These are phyloP conservation scores for Stenoptilia bipunctidactyla DNA, from an alignment of 2,888 invertebrate species.

Conservation along the genomic window DNA sequence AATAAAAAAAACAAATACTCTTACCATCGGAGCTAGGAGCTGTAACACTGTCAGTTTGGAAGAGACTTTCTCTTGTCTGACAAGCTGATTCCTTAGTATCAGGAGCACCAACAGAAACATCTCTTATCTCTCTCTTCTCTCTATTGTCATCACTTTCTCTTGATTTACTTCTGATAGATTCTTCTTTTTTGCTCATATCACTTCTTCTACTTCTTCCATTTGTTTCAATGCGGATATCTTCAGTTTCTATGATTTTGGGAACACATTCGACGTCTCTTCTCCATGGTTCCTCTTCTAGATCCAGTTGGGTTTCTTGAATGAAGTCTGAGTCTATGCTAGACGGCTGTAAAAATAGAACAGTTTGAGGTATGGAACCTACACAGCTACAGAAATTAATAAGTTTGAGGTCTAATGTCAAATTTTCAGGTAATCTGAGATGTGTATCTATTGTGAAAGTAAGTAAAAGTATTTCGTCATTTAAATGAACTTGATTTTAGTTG, in stretches of 20 bases:
- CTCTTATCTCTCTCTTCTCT: slow-evolving; percentile 46
- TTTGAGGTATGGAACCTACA: too few species aligned
- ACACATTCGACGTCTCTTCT: slow-evolving; percentile 35
- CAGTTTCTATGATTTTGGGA: slow-evolving; percentile 26
- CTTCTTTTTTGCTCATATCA: slow-evolving; percentile 47
- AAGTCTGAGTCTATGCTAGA: slow-evolving; percentile 57
- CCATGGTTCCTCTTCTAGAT: slow-evolving; percentile 50
- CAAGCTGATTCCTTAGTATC: slow-evolving; percentile 71
- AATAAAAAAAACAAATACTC: slow-evolving; percentile 7
- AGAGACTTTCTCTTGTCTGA: slow-evolving; percentile 86
- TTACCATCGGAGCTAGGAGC: slow-evolving; percentile 55
- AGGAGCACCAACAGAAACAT: slow-evolving; percentile 55
- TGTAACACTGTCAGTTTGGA: slow-evolving; percentile 54
- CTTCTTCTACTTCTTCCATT: slow-evolving; percentile 45
- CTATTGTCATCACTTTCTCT: slow-evolving; percentile 28
- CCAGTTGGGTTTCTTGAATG: slow-evolving; percentile 48
- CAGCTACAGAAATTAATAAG: too few species aligned
- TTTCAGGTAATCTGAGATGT: too few species aligned
- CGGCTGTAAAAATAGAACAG: slow-evolving; percentile 30
- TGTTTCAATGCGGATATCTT: slow-evolving; percentile 41
- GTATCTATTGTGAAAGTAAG: too few species aligned
- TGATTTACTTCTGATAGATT: slow-evolving; percentile 37
- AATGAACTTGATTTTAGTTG: too few species aligned
- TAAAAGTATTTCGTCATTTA: too few species aligned
- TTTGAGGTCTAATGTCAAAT: too few species aligned